Conservation (phyloP, 2,113 vertebrate species). For the Labrus mixtus region DNA sequence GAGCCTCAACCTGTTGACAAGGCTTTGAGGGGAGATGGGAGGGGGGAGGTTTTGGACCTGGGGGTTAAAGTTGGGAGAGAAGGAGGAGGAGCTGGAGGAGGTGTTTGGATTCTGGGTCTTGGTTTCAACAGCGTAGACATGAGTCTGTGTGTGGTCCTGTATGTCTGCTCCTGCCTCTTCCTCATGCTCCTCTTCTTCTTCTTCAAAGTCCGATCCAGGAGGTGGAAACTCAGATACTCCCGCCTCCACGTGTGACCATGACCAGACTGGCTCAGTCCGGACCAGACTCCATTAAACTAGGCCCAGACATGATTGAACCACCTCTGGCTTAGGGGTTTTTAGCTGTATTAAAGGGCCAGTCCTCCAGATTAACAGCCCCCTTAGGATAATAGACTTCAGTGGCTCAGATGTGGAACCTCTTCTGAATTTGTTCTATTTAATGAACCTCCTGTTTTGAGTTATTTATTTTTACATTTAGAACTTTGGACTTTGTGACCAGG, state of each 20-base stretch:
- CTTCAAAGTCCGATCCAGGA: conserved; percentile 89
- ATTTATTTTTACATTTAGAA: neutral
- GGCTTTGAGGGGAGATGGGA: neutral
- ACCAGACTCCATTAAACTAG: neutral
- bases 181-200: conserved; percentile 97
- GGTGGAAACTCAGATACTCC: conserved; percentile 85
- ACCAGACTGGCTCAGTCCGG: neutral
- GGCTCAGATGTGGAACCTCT: neutral
- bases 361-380: neutral
- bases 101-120: conserved; percentile 85
- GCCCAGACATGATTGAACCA: neutral
- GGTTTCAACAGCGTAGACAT: conserved; percentile 96
- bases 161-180: conserved; percentile 89
- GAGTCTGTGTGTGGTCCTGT: conserved; percentile 94
- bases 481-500: neutral
- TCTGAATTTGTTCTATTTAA: neutral
- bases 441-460: neutral
- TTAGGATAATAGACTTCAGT: neutral
- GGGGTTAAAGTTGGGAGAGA: neutral
- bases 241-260: conserved; percentile 79
- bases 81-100: conserved; percentile 33
- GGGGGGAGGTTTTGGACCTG: neutral
- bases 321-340: neutral
- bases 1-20: neutral
- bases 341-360: neutral